Percentiles rank a stretch among this genome's conserved stretches.
Evolutionary conservation across 2,797 vertebrate genomes (phyloP).

Genomic region (Danionella dracula): DNA sequence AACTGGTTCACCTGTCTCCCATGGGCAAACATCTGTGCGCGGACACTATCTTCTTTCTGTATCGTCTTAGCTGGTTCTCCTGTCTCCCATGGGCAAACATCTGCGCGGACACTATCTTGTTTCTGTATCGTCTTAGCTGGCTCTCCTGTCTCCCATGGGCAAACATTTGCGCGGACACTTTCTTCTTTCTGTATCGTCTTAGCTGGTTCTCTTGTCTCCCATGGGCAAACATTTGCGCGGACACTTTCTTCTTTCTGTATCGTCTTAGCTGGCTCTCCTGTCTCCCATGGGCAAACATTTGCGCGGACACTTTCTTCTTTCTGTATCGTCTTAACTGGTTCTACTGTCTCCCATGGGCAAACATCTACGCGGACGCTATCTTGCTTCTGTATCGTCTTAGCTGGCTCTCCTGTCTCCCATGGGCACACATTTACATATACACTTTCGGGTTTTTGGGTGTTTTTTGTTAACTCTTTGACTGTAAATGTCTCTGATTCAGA

Average conservation of each 20-base stretch:
- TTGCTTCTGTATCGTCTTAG: too few relatives aligned
- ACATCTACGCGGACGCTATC: too few relatives aligned
- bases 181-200: conserved; percentile 1
- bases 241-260: too few relatives aligned
- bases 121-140: neutral
- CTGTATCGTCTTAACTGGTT: too few relatives aligned
- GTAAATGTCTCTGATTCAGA: neutral
- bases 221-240: too few relatives aligned
- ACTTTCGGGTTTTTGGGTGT: neutral
- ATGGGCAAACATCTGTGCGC: conserved; percentile 47
- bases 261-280: too few relatives aligned
- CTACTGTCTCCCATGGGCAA: too few relatives aligned
- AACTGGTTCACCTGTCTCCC: too few relatives aligned
- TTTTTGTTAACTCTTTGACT: neutral
- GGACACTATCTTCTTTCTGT: conserved; percentile 33
- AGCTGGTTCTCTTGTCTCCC: neutral
- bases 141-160: neutral
- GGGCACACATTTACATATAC: too few relatives aligned
- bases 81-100: neutral
- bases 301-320: too few relatives aligned
- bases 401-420: too few relatives aligned
- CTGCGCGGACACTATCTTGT: rapidly evolving
- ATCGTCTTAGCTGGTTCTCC: neutral
- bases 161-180: neutral
- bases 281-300: too few relatives aligned